These are phyloP conservation scores for Noctua comes DNA, from an alignment of 2,888 invertebrate species.

Conservation along the genomic window DNA sequence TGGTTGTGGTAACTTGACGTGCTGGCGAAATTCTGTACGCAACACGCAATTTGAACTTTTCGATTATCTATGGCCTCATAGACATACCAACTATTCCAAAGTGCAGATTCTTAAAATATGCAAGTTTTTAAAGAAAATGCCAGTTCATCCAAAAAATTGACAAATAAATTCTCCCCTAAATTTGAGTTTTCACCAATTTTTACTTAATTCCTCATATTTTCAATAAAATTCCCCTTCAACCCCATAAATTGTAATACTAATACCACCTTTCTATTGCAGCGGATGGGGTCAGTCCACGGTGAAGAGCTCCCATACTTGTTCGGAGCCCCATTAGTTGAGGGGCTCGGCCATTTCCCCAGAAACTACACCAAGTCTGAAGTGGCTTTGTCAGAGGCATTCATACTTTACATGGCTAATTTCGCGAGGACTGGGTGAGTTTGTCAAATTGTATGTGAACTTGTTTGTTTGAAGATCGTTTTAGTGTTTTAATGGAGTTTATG, in stretches of 20 bases:
- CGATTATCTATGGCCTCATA: neutral
- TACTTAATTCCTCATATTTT: slow-evolving; percentile 14
- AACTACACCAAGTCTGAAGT: slow-evolving; percentile 97
- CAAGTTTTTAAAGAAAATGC: neutral
- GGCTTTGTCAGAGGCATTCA: slow-evolving; percentile 96
- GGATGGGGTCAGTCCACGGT: slow-evolving; percentile 97
- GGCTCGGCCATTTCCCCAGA: slow-evolving; percentile 95
- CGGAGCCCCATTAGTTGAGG: slow-evolving; percentile 96
- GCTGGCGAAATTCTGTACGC: too few species aligned
- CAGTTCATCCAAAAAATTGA: neutral
- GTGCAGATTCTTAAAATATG: neutral
- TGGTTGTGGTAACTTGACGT: too few species aligned
- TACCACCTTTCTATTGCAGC: slow-evolving; percentile 85
- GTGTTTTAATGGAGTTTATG: neutral
- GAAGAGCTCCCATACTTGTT: slow-evolving; percentile 97
- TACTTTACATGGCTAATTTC: slow-evolving; percentile 97
- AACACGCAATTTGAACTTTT: neutral
- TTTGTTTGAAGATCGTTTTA: neutral
- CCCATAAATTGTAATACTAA: slow-evolving; percentile 21
- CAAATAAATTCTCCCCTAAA: neutral
- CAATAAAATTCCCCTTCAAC: neutral
- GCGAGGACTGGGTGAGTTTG: slow-evolving; percentile 95
- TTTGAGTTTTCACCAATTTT: neutral
- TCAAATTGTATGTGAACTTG: neutral
- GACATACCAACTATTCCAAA: neutral